phyloP scores from a whole-genome alignment of 1,140 invertebrate species.

The Macrotrachela quadricornifera region DNA sequence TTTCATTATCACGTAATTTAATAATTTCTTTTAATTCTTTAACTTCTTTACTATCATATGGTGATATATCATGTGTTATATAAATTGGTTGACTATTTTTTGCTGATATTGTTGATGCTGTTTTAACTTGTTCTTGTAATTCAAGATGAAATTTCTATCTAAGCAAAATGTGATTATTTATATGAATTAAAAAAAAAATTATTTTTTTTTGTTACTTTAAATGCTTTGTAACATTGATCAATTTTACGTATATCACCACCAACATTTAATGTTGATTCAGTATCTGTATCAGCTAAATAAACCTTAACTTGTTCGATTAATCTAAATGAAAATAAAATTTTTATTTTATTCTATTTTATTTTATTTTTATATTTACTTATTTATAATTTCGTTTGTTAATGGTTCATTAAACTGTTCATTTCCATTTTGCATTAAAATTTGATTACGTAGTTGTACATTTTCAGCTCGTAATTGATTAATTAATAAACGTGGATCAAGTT shows the following conservation, averaged over 20 bases:
- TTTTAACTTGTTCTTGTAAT: neutral
- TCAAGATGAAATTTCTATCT: neutral
- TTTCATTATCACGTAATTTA: conserved; percentile 29
- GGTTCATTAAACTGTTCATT: conserved; percentile 3
- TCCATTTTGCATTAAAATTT: conserved; percentile 22
- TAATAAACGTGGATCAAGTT: conserved; percentile 34
- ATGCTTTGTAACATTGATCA: conserved; percentile 20
- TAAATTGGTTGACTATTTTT: conserved; percentile 8
- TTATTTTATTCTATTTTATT: neutral
- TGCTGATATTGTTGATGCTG: neutral
- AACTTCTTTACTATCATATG: conserved; percentile 22
- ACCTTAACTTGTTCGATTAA: conserved; percentile 19
- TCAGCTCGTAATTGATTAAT: conserved; percentile 32
- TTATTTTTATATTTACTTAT: conserved; percentile 11
- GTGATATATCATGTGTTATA: conserved; percentile 14
- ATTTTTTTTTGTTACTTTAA: conserved; percentile 14
- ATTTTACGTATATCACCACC: conserved; percentile 29
- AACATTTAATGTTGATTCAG: conserved; percentile 18
- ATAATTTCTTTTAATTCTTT: conserved; percentile 22
- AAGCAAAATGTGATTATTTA: conserved; percentile 13
- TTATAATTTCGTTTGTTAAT: conserved; percentile 7
- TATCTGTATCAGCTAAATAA: conserved; percentile 22
- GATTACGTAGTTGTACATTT: conserved; percentile 23
- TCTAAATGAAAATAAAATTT: conserved; percentile 10
- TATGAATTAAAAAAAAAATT: neutral